Base-by-base conservation (phyloP, 2,888 invertebrate species). In the Ceraclea dissimilis region DNA sequence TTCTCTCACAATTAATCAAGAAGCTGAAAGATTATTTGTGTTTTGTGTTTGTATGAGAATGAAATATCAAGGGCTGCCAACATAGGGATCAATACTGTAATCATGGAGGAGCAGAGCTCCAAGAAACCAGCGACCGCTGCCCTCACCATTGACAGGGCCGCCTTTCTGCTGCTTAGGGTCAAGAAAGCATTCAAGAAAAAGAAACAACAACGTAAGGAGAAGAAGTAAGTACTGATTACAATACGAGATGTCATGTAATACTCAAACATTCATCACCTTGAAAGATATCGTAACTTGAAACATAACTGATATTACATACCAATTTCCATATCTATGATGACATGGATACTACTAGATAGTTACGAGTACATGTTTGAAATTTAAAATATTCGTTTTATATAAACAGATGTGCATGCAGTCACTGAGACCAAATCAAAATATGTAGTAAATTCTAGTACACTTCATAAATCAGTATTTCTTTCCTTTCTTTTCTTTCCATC, bases 121-220 rank as follows among this genome's bases (percentile, higher is more conserved):
- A 78, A 78, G 70, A 79, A 82, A 71, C 81, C 81, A 66, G 74
- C 76, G 64, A 82, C 83, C 64, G 81, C 85, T 61, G 79, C 83
- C 56, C 76, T 92, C 64, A 90, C 91, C 65, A 90, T 93, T 70
- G 93, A 92, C 77, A 82, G 91, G 63, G 93, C 93, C 51, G 93
- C 93, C 54, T 93, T 93, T 71, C 79, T 93, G 34, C 80, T 93
- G 64, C 78, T 93, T 64, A 80, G 93, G 64, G 92, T 93, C 58
- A 92, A 92, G 69, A 85, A 88, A 67, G 93, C 91, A 43, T 93
- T 93, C 74, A 90, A 90, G 74, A 92, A 90, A 78, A 92, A 92
- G 76, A 84, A 90, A 64, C 85, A 90, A 69, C 88, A 90, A 70
- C 79, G 90, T 65, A 91, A 90, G 69, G 91, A 92, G 61, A 89